These are phyloP conservation scores for Diadema setosum DNA, from an alignment of 35 echinoderm and acorn worm genomes.

Conservation along the genomic window DNA sequence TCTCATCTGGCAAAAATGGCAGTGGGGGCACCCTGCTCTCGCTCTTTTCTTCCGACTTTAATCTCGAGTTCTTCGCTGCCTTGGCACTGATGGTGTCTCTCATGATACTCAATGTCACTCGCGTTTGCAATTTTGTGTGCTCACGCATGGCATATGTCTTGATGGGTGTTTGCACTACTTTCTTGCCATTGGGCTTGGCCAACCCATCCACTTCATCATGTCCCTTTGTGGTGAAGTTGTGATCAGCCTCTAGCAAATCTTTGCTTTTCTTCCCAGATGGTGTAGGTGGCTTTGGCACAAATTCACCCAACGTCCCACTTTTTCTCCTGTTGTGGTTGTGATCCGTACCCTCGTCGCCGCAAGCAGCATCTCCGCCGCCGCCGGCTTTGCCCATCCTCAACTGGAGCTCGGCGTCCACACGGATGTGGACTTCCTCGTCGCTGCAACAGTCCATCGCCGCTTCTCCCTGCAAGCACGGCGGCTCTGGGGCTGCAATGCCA, in stretches of 20 bases:
- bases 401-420: background rate
- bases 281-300: background rate
- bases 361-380: background rate
- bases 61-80: background rate
- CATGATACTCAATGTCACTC: background rate
- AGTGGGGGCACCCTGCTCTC: background rate
- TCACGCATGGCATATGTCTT: conserved; percentile 6
- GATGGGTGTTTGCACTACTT: background rate
- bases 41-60: background rate
- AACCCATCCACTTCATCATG: background rate
- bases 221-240: background rate
- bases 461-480: background rate
- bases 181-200: background rate
- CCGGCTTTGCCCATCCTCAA: background rate
- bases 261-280: background rate
- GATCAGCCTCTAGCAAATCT: background rate
- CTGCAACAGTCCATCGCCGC: background rate
- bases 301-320: background rate
- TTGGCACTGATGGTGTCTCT: background rate
- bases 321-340: background rate
- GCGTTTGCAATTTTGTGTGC: background rate
- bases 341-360: background rate
- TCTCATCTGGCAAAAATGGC: too few relatives aligned
- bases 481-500: background rate
- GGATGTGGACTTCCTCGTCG: background rate